These are phyloP conservation scores for Megalops cyprinoides DNA, from an alignment of 2,797 vertebrate species.

Conservation along the genomic window DNA sequence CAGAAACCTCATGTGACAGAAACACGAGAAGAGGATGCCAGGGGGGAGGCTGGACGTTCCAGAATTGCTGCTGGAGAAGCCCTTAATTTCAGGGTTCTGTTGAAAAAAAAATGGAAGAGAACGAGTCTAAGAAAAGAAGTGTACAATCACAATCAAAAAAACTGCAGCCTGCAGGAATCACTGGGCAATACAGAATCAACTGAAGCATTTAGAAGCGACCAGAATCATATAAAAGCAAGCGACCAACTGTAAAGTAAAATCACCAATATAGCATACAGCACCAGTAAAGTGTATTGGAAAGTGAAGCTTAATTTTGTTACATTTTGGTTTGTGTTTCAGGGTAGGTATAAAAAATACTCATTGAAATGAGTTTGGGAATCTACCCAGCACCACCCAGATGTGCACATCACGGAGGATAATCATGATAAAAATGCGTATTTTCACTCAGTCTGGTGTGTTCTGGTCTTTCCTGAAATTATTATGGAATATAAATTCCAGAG, in stretches of 20 bases:
- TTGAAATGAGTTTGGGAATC: no score
- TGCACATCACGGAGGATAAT: no score
- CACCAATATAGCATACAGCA: background rate
- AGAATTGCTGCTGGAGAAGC: background rate
- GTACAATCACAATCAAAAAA: constrained; percentile 13
- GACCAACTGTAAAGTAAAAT: background rate
- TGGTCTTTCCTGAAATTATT: no score
- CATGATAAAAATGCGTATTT: no score
- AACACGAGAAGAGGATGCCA: background rate
- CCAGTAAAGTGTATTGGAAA: background rate
- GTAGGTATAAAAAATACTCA: no score
- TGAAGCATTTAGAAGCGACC: background rate
- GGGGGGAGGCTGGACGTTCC: background rate
- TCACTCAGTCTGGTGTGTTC: no score
- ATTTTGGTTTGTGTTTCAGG: background rate
- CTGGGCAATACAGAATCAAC: background rate
- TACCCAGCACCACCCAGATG: no score
- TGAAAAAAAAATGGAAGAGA: background rate
- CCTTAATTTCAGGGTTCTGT: constrained; percentile 10
- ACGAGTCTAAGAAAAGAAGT: constrained; percentile 2
- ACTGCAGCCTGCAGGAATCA: background rate
- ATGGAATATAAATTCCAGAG: no score
- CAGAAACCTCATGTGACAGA: background rate
- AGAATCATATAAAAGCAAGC: background rate
- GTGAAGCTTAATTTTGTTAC: background rate